Evolutionary conservation across 1,140 invertebrate species (phyloP).

Genomic region (Trichomalopsis sarcophagae): DNA sequence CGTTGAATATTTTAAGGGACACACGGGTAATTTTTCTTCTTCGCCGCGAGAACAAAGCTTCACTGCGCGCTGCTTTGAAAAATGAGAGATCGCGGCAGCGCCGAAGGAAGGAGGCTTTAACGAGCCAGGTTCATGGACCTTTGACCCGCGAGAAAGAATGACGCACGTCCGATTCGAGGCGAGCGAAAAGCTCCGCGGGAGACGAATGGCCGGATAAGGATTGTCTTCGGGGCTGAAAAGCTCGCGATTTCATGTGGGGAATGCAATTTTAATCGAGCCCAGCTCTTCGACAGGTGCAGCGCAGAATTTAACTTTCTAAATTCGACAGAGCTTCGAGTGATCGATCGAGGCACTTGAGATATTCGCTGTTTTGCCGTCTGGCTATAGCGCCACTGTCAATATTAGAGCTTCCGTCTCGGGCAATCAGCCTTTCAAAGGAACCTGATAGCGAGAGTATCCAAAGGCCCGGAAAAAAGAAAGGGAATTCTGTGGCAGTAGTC

Average conservation of each 20-base stretch:
- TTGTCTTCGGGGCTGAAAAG: neutral
- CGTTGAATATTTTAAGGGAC: constrained; percentile 31
- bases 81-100: constrained; percentile 3
- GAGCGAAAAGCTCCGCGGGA: constrained; percentile 1
- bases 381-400: too few species aligned
- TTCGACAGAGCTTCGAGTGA: too few species aligned
- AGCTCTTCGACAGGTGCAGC: too few species aligned
- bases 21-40: constrained; percentile 19
- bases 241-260: neutral
- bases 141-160: constrained; percentile 17
- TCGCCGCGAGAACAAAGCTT: constrained; percentile 36
- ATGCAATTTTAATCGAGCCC: too few species aligned
- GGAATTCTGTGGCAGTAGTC: neutral
- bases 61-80: constrained; percentile 7
- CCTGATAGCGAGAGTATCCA: neutral
- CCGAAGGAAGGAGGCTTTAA: constrained; percentile 20
- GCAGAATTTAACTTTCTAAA: too few species aligned
- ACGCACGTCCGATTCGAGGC: neutral
- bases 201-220: neutral
- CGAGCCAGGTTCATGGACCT: constrained; percentile 40
- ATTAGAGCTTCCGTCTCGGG: too few species aligned
- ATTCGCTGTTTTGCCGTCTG: neutral
- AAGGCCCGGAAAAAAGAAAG: neutral
- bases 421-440: neutral
- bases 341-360: too few species aligned